phyloP scores from a whole-genome alignment of 2,888 invertebrate genomes.

The Phyllotreta cruciferae region DNA sequence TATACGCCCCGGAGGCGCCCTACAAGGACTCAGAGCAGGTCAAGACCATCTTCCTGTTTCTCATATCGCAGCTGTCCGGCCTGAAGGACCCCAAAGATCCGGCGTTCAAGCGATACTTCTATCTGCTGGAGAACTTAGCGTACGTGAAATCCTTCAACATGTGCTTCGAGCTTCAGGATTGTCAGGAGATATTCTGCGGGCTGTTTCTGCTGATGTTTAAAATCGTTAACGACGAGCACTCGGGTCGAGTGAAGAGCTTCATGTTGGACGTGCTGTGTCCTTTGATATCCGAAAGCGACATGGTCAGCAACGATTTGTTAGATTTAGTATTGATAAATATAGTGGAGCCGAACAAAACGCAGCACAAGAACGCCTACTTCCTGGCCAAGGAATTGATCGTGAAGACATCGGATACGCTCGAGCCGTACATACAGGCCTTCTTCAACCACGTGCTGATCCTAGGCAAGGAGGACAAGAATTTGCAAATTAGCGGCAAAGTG shows the following conservation, averaged over 20 bases:
- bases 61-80: constrained; percentile 92
- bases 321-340: constrained; percentile 94
- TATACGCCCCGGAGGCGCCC: constrained; percentile 97
- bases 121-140: constrained; percentile 93
- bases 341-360: constrained; percentile 91
- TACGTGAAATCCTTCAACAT: constrained; percentile 99
- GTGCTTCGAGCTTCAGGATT: constrained; percentile 97
- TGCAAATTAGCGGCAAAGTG: constrained; percentile 82
- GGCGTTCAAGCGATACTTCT: constrained; percentile 97
- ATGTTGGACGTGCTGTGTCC: constrained; percentile 96
- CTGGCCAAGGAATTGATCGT: constrained; percentile 91
- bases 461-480: constrained; percentile 82
- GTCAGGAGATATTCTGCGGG: constrained; percentile 94
- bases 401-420: constrained; percentile 90
- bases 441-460: constrained; percentile 94
- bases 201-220: constrained; percentile 93
- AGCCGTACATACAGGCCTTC: constrained; percentile 96
- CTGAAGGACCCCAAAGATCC: constrained; percentile 96
- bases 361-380: constrained; percentile 86
- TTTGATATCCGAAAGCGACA: constrained; percentile 93
- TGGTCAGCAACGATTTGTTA: constrained; percentile 91
- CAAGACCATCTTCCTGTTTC: constrained; percentile 90
- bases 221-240: constrained; percentile 96
- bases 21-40: constrained; percentile 96
- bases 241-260: constrained; percentile 93